These are phyloP conservation scores for Nephrotoma appendiculata DNA, from an alignment of 2,888 invertebrate genomes.

Conservation along the genomic window DNA sequence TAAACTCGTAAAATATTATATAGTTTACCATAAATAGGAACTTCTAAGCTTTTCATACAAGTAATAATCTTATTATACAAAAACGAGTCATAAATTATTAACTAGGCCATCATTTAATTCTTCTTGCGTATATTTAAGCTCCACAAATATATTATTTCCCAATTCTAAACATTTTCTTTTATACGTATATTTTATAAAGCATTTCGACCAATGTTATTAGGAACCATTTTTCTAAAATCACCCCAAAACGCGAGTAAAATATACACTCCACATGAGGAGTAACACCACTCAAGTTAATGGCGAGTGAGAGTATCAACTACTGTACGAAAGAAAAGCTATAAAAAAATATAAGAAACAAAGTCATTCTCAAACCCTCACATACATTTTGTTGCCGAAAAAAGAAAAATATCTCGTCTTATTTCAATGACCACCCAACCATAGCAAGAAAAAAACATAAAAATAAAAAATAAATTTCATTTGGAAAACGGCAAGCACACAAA, in stretches of 20 bases:
- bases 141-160: background rate
- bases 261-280: background rate
- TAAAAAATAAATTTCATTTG: background rate
- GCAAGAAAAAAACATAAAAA: background rate
- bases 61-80: too few species aligned
- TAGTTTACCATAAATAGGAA: too few species aligned
- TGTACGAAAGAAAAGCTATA: background rate
- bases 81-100: background rate
- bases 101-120: background rate
- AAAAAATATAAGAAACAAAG: background rate
- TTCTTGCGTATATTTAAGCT: background rate
- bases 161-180: background rate
- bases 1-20: too few species aligned
- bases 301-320: background rate
- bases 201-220: background rate
- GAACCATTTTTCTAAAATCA: background rate
- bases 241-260: background rate
- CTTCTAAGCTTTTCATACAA: too few species aligned
- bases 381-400: background rate
- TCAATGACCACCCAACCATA: background rate
- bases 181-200: background rate
- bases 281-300: background rate
- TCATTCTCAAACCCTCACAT: background rate
- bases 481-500: background rate
- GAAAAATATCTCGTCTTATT: background rate